A percentile compares a stretch with the other conserved stretches of the same genome.
These are phyloP conservation scores for Tyto alba DNA, from an alignment of 2,113 vertebrate species.

Conservation along the genomic window DNA sequence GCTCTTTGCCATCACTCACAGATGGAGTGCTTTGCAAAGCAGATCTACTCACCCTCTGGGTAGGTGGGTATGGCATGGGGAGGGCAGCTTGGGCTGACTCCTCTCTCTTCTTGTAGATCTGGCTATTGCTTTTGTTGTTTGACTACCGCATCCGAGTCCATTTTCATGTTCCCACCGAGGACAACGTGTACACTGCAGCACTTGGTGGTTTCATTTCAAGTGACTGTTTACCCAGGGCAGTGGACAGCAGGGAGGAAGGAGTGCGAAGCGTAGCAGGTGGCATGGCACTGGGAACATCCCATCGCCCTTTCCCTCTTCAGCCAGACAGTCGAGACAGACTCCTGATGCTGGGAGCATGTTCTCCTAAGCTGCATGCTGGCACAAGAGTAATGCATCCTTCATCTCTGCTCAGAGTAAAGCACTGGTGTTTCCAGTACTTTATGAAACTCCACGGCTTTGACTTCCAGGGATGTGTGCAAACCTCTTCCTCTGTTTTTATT, in stretches of 20 bases:
- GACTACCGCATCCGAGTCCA: neutral
- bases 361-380: neutral
- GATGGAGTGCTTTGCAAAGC: slow-evolving; percentile 47
- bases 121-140: neutral
- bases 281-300: neutral
- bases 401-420: neutral
- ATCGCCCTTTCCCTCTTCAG: neutral
- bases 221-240: neutral
- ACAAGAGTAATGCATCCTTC: neutral
- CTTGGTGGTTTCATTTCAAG: neutral
- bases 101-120: slow-evolving; percentile 1
- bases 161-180: neutral
- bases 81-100: slow-evolving; percentile 28
- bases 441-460: neutral
- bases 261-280: neutral
- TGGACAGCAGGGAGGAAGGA: neutral
- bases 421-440: neutral
- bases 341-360: neutral
- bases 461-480: neutral
- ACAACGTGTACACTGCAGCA: neutral
- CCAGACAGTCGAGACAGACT: neutral
- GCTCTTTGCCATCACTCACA: slow-evolving; percentile 49
- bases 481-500: neutral
- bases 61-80: neutral
- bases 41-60: slow-evolving; percentile 42